Base-by-base conservation (phyloP, 2,888 invertebrate genomes). In the Drosophila anomelani region DNA sequence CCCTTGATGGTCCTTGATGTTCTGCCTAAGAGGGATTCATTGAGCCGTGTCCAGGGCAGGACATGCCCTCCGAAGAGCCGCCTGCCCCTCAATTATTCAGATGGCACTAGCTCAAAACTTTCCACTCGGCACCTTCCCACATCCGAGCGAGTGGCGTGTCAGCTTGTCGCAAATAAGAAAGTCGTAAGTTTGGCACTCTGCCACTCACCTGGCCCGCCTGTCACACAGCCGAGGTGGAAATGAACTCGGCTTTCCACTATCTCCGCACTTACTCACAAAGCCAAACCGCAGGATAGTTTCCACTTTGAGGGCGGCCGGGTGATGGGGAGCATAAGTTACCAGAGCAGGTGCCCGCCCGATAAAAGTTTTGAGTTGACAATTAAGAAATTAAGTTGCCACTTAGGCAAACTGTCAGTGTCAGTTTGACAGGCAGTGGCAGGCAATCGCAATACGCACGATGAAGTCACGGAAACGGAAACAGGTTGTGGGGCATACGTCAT, bases 311-410 rank as follows among this genome's bases (percentile, higher is more conserved):
- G 38, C 23, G 44, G 13, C 3, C 20, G 20, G 20, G 20, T 20
- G 20, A 20, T 34, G 49, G 34, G 43, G 39, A 34, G 53, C 60
- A 66, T 66, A 73, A 59, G 75, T 75, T 75, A 51, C 68, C 41
- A 77, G 56, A 86, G 71, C 89, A 86, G 85, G 87, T 85, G 86
- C 71, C 80, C 77, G 77, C 64, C 80, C 78, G 82, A 79, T 88
- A 80, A 77, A 85, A 87, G 76, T 83, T 84, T 89, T 73, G 79
- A 79, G 87, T 90, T 91, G 90, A 91, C 90, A 91, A 91, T 91
- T 91, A 91, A 91, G 91, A 91, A 91, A 91, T 91, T 91, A 91
- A 91, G 91, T 91, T 91, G 89, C 88, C 91, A 91, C 91, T 91
- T 91, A 91, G 89, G 86, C 88, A 80, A 23, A 79, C 88, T 83